Base-by-base conservation (phyloP, 1,140 invertebrate species). In the Drosophila navojoa region DNA sequence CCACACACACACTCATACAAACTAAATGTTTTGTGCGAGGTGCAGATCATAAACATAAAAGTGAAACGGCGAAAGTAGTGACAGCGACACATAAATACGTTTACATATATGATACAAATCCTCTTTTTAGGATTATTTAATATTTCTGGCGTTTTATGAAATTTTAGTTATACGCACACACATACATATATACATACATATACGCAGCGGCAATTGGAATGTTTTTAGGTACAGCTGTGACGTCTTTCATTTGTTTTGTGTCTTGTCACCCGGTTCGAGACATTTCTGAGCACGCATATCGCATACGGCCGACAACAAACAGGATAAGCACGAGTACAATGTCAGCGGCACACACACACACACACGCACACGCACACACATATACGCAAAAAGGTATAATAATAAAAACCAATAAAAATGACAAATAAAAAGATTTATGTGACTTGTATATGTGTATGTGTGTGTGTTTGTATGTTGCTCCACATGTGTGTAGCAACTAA, bases 361-460 rank as follows among this genome's bases (percentile, higher is more conserved):
- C 25, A 35, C 32, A 32, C 47, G 38, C 16, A 38, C 35, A 32
- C 32, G 10, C 32, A 44, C 42, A 19, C 25, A 38, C 16, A 35
- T 19, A 29, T 63, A 54, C 47, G 71, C 61, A 64, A 86, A 81
- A 79, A 87, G 84, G 84, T 87, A 87, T 84, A 82, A 82, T 89
- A 89, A 87, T 87, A 87, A 89, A 87, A 89, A 82, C 79, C 82
- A 87, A 87, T 87, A 87, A 87, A 87, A 87, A 77, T 82, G 82
- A 87, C 82, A 87, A 87, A 87, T 89, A 89, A 87, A 89, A 87
- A 87, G 82, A 87, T 87, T 87, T 87, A 87, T 87, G 79, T 79
- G 69, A 82, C 71, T 74, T 77, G 66, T 81, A 78, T 81, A 58
- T 60, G 22, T 58, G 72, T 45, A 19, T 16, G 47, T 10, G 0